Evolutionary conservation across 2,113 vertebrate genomes (phyloP).

Genomic region (Lepisosteus oculatus): DNA sequence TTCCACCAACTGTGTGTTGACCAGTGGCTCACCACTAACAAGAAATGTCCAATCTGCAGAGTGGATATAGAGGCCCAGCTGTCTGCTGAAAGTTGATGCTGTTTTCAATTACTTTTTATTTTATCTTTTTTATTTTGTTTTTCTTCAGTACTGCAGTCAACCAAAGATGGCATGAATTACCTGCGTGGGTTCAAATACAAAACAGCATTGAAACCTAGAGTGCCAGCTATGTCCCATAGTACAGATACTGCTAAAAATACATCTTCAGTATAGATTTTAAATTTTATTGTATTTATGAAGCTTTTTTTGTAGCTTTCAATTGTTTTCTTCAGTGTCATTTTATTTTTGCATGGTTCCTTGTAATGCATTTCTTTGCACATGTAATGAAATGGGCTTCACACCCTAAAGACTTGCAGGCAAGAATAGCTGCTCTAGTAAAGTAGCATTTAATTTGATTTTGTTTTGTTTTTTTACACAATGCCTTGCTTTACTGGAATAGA

Average conservation of each 20-base stretch:
- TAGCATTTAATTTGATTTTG: conserved; percentile 57
- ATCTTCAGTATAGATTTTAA: conserved; percentile 82
- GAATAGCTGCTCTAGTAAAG: conserved; percentile 92
- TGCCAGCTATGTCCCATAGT: conserved; percentile 90
- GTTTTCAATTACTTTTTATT: conserved; percentile 70
- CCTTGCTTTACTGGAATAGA: conserved; percentile 86
- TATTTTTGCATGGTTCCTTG: conserved; percentile 95
- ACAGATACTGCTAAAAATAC: conserved; percentile 87
- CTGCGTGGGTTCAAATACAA: conserved; percentile 79
- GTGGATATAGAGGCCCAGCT: conserved; percentile 99
- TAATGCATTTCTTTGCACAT: conserved; percentile 99
- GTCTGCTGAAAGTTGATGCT: conserved; percentile 97
- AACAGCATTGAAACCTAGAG: conserved; percentile 79
- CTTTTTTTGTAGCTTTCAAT: conserved; percentile 84
- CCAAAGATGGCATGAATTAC: conserved; percentile 99
- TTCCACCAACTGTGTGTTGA: conserved; percentile 99
- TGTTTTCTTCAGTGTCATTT: conserved; percentile 81
- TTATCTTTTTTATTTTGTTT: conserved; percentile 52
- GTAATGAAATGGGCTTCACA: conserved; percentile 83
- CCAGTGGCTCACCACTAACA: conserved; percentile 98
- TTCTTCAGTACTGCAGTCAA: conserved; percentile 96
- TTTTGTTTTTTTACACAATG: conserved; percentile 76
- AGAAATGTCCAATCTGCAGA: conserved; percentile 99
- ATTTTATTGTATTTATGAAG: conserved; percentile 97
- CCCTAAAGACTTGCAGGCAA: conserved; percentile 91